Base-by-base conservation (phyloP, 2,888 invertebrate genomes). In the Mechanitis messenoides region DNA sequence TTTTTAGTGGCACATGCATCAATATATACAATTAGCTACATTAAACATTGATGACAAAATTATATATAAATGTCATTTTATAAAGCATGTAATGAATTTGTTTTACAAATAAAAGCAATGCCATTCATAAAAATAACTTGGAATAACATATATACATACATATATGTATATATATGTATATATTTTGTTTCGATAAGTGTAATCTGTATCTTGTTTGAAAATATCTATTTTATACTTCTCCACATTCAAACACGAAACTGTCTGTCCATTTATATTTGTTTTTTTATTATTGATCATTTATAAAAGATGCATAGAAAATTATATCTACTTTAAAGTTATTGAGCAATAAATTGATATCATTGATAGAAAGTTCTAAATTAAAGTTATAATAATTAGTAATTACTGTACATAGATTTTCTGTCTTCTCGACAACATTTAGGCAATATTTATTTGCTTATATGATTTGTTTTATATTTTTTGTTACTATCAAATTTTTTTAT, bases 401-500 rank as follows among this genome's bases (percentile, higher is more conserved):
- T 3, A 50, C 50, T 50, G 50, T 50, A 50, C 5, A 50, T 50
- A 50, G 31, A 6, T 50, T 50, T 5, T 31, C 7, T 31, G 28
- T 50, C 31, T 50, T 6, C 56, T 55, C 33, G 56, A 56, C 53
- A 45, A 54, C 57, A 56, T 56, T 50, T 54, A 45, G 35, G 46
- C 45, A 33, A 45, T 59, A 60, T 57, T 57, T 47, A 69, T 68
- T 71, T 66, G 66, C 68, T 63, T 62, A 60, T 62, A 62, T 63
- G 45, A 64, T 61, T 58, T 42, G 38, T 56, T 53, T 58, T 58
- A 53, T 57, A 35, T 55, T 56, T 58, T 42, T 62, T 47, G 46
- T 33, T 45, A 58, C 47, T 38, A 38, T 35, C 53, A 53, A 47
- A 11, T 5, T 53, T 58, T 35, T 53, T 33, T 58, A 45, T 45